phyloP scores from a whole-genome alignment of 2,113 vertebrate genomes.

The Triplophysa tibetana region DNA sequence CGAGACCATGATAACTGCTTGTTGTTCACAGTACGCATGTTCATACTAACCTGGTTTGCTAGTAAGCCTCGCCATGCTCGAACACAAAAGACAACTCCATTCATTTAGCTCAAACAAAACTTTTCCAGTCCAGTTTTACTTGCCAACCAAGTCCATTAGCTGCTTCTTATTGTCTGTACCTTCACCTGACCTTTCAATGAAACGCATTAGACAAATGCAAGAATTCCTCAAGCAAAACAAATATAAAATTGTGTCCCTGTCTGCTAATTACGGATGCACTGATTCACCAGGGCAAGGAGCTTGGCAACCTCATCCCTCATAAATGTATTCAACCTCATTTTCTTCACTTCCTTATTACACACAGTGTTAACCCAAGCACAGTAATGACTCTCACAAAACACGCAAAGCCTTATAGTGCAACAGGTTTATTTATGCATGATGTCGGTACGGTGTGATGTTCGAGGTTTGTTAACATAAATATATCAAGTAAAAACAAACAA shows the following conservation, averaged over 20 bases:
- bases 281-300: slow-evolving; percentile 57
- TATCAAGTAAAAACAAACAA: too few relatives aligned
- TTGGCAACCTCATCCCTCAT: slow-evolving; percentile 50
- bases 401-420: too few relatives aligned
- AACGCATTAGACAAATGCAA: neutral
- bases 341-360: slow-evolving; percentile 42
- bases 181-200: slow-evolving; percentile 24
- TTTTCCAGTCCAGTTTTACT: neutral
- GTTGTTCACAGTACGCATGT: neutral
- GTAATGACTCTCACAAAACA: too few relatives aligned
- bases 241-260: slow-evolving; percentile 56
- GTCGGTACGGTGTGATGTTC: too few relatives aligned
- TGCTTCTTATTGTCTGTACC: slow-evolving; percentile 38
- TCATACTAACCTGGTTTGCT: neutral
- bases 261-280: slow-evolving; percentile 63
- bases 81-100: neutral
- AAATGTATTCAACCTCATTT: slow-evolving; percentile 58
- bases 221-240: slow-evolving; percentile 53
- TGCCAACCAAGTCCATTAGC: slow-evolving; percentile 15
- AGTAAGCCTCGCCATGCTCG: neutral
- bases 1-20: slow-evolving; percentile 3
- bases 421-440: too few relatives aligned
- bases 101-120: slow-evolving; percentile 3
- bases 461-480: too few relatives aligned
- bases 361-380: slow-evolving; percentile 10